Percentiles rank a stretch among this genome's conserved stretches.
These are phyloP conservation scores for Drosophila quasianomalipes DNA, from an alignment of 2,888 invertebrate species.

Conservation along the genomic window DNA sequence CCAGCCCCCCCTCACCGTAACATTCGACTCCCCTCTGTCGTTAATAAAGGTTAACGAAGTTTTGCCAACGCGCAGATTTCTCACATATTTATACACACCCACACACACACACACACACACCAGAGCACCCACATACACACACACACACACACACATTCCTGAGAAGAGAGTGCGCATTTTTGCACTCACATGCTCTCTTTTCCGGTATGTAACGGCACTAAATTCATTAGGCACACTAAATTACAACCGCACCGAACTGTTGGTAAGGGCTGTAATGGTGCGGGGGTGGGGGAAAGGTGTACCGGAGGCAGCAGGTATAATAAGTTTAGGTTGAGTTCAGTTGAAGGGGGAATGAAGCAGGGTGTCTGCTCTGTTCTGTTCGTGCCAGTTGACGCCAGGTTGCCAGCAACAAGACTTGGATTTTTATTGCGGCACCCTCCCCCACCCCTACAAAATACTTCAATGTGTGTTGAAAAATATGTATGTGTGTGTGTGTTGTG, in stretches of 20 bases:
- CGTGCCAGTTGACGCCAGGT: slow-evolving; percentile 46
- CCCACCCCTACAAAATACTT: slow-evolving; percentile 51
- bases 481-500: slow-evolving; percentile 7
- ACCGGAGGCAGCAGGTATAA: slow-evolving; percentile 4
- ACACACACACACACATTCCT: slow-evolving; percentile 39
- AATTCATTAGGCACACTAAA: slow-evolving; percentile 82
- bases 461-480: slow-evolving; percentile 37
- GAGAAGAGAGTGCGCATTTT: slow-evolving; percentile 69
- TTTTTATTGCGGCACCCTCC: slow-evolving; percentile 54
- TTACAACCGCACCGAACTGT: slow-evolving; percentile 69
- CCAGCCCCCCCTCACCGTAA: not conserved
- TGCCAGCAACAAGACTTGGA: slow-evolving; percentile 37
- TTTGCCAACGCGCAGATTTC: slow-evolving; percentile 72
- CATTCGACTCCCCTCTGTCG: slow-evolving; percentile 31
- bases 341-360: not conserved
- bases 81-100: slow-evolving; percentile 59
- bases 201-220: slow-evolving; percentile 78
- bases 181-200: slow-evolving; percentile 71
- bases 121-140: slow-evolving; percentile 1
- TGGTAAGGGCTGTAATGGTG: slow-evolving; percentile 20
- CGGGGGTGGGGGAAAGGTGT: not conserved
- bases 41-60: slow-evolving; percentile 80
- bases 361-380: slow-evolving; percentile 9
- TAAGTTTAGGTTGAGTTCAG: slow-evolving; percentile 7
- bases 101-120: slow-evolving; percentile 12